phyloP scores from a whole-genome alignment of 2,888 invertebrate genomes.

The Andricus curvator region DNA sequence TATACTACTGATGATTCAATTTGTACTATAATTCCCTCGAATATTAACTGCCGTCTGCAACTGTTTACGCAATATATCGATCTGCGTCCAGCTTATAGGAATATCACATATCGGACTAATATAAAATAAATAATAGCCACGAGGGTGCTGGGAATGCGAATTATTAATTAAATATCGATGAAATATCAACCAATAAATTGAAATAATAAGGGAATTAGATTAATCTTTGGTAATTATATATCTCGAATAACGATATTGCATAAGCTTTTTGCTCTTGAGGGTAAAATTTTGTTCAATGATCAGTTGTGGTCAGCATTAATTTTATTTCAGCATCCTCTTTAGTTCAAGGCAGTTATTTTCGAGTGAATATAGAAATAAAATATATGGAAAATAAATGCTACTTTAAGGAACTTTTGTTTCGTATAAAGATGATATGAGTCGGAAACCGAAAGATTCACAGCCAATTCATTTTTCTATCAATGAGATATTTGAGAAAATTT shows the following conservation, averaged over 20 bases:
- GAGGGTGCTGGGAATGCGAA: neutral
- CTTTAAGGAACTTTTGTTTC: too few species aligned
- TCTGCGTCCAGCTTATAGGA: neutral
- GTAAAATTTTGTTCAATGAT: neutral
- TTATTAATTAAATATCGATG: neutral
- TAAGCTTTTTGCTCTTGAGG: slow-evolving; percentile 30
- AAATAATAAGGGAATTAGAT: neutral
- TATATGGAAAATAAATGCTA: too few species aligned
- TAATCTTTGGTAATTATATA: neutral
- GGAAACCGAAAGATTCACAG: too few species aligned
- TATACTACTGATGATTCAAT: neutral
- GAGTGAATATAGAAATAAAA: too few species aligned
- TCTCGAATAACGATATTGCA: slow-evolving; percentile 22
- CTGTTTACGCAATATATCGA: neutral
- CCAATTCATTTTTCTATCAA: too few species aligned
- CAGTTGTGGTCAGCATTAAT: neutral
- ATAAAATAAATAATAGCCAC: neutral
- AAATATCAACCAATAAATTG: neutral
- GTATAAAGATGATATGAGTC: too few species aligned
- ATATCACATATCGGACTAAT: neutral
- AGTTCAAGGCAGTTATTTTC: too few species aligned
- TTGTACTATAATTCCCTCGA: neutral
- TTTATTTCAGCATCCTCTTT: too few species aligned
- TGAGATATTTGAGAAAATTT: too few species aligned
- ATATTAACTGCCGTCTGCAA: neutral